Percentiles rank a stretch among this genome's conserved stretches.
These are phyloP conservation scores for Gopherus evgoodei DNA, from an alignment of 2,113 vertebrate species.

Conservation along the genomic window DNA sequence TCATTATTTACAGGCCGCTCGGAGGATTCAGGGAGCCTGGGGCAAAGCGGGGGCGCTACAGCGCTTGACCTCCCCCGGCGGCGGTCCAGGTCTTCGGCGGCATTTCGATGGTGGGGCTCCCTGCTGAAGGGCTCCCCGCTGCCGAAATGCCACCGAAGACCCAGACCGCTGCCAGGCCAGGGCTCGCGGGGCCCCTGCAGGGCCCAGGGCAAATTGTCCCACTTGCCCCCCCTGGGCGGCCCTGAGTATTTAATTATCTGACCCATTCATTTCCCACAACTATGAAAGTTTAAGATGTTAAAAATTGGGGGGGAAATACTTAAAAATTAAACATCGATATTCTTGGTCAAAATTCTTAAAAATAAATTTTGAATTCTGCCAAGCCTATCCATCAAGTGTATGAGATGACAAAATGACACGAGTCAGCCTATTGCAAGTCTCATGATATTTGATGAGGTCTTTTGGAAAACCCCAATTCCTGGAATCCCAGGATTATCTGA, in stretches of 20 bases:
- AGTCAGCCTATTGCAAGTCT: background rate
- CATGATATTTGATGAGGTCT: background rate
- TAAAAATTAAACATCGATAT: too few species aligned
- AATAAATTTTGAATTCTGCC: background rate
- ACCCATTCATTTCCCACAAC: background rate
- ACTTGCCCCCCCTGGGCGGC: too few species aligned
- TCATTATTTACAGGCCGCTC: background rate
- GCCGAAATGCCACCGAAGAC: too few species aligned
- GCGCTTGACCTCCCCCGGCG: too few species aligned
- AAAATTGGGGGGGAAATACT: background rate
- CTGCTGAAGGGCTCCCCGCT: too few species aligned
- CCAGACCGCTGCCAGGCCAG: too few species aligned
- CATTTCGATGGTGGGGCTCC: too few species aligned
- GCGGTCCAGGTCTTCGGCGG: too few species aligned
- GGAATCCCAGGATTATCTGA: conserved; percentile 26
- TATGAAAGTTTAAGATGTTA: background rate
- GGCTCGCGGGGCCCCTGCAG: too few species aligned
- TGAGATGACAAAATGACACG: background rate
- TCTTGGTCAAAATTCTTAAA: background rate
- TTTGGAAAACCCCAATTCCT: background rate
- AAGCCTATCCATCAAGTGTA: background rate
- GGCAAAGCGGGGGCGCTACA: too few species aligned
- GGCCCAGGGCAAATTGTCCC: too few species aligned
- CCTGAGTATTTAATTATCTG: background rate
- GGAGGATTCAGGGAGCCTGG: too few species aligned